Percentiles rank a stretch among this genome's conserved stretches.
These are phyloP conservation scores for Varanus komodoensis DNA, from an alignment of 2,113 vertebrate genomes.

Conservation along the genomic window DNA sequence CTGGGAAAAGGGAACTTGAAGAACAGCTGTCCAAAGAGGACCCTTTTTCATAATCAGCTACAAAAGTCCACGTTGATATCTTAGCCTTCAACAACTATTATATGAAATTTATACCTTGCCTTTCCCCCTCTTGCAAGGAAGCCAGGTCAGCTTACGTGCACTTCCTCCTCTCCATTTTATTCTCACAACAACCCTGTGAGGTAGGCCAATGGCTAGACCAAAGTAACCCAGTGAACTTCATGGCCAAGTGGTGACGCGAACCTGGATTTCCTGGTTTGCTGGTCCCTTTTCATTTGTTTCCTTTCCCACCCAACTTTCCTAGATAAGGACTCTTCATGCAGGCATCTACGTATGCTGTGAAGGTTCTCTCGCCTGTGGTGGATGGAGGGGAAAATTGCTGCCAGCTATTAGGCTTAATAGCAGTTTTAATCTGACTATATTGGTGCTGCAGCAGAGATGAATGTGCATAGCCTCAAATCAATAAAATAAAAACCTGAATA, in stretches of 20 bases:
- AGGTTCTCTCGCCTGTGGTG: neutral
- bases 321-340: neutral
- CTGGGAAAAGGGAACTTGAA: neutral
- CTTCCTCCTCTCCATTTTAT: no score
- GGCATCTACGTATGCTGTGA: neutral
- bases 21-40: neutral
- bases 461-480: neutral
- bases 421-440: neutral
- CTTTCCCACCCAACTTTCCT: neutral
- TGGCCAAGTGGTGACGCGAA: no score
- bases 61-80: neutral
- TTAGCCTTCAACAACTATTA: neutral
- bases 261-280: no score
- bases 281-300: neutral
- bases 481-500: neutral
- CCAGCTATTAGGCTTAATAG: no score
- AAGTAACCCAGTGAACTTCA: no score
- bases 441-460: neutral
- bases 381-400: neutral
- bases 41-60: neutral
- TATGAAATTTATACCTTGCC: no score
- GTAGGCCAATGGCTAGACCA: no score
- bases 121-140: no score
- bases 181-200: no score
- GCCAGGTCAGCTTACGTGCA: no score